These are phyloP conservation scores for Campoletis raptor DNA, from an alignment of 2,888 invertebrate genomes.

Conservation along the genomic window DNA sequence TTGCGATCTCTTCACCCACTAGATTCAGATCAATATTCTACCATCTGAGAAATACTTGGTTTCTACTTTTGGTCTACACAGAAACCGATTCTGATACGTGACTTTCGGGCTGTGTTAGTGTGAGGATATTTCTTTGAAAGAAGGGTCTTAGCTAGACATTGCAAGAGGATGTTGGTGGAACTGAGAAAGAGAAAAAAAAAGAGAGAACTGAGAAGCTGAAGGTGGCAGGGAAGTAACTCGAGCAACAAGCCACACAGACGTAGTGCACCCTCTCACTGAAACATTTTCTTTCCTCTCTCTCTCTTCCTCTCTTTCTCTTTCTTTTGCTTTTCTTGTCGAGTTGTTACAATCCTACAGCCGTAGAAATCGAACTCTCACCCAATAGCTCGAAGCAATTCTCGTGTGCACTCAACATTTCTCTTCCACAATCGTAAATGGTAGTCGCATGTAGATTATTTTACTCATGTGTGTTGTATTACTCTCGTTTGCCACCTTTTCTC, in stretches of 20 bases:
- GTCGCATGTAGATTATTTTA: conserved; percentile 27
- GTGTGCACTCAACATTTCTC: conserved; percentile 24
- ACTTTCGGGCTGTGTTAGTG: conserved; percentile 8
- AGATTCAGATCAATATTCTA: conserved; percentile 83
- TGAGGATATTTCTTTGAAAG: conserved; percentile 28
- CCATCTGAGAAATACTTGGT: conserved; percentile 77
- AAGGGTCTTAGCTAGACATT: conserved; percentile 36
- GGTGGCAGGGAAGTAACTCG: conserved; percentile 77
- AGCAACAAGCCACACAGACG: conserved; percentile 80
- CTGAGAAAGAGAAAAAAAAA: conserved; percentile 63
- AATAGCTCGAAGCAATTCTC: conserved; percentile 52
- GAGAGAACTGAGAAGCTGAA: conserved; percentile 64
- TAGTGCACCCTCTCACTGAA: conserved; percentile 75
- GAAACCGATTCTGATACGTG: conserved; percentile 26
- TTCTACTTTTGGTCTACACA: conserved; percentile 1
- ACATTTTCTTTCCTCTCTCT: conserved; percentile 40
- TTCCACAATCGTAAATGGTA: not conserved
- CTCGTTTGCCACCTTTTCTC: conserved; percentile 26
- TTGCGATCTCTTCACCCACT: conserved; percentile 78
- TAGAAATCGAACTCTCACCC: conserved; percentile 54
- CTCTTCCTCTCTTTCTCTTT: not conserved
- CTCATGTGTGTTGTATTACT: conserved; percentile 4
- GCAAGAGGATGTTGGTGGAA: conserved; percentile 64
- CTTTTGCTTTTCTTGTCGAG: not conserved
- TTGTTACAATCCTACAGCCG: conserved; percentile 69